Evolutionary conservation across 1,140 invertebrate genomes (phyloP), one percentile per base, ranked within the genome.

Genomic region (Drosophila kepulauana): DNA sequence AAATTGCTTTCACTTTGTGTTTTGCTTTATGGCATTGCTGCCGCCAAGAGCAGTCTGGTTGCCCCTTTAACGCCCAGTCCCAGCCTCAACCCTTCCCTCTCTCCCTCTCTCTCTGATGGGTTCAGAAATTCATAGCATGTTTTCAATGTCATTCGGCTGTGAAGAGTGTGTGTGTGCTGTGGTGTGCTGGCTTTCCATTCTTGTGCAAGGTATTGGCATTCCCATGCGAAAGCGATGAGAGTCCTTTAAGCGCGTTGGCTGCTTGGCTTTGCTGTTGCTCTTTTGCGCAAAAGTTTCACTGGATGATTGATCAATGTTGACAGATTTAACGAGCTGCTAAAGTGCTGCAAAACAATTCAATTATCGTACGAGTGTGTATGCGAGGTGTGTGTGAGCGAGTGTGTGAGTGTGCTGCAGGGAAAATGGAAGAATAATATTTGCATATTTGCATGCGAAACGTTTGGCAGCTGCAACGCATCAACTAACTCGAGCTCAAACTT

Each of bases 321-420:
- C 85, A 85, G 85, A 89, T 89, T 89, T 89, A 89, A 89, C 85
- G 85, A 89, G 85, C 85, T 89, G 85, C 58, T 75, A 89, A 89
- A 89, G 85, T 89, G 85, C 85, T 89, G 85, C 85, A 89, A 89
- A 89, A 89, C 81, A 89, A 89, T 89, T 89, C 78, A 89, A 89
- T 89, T 89, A 89, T 80, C 70, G 41, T 45, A 3, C 20, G 38
- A 13, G 10, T 7, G 64, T 8, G 15, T 35, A 48, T 13, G 58
- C 15, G 59, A 20, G 10, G 10, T 35, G 59, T 49, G 15, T 63
- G n/a, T 30, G 49, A 7, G 20, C 10, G 48, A 1, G 35, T 38
- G 11, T 35, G 63, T 15, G 43, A 7, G 58, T 72, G 30, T 16
- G 57, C 56, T 61, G 41, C 48, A 28, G 52, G 66, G 65, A 46